Conservation (phyloP, 2,888 invertebrate species). For the Hyposoter dolosus region DNA sequence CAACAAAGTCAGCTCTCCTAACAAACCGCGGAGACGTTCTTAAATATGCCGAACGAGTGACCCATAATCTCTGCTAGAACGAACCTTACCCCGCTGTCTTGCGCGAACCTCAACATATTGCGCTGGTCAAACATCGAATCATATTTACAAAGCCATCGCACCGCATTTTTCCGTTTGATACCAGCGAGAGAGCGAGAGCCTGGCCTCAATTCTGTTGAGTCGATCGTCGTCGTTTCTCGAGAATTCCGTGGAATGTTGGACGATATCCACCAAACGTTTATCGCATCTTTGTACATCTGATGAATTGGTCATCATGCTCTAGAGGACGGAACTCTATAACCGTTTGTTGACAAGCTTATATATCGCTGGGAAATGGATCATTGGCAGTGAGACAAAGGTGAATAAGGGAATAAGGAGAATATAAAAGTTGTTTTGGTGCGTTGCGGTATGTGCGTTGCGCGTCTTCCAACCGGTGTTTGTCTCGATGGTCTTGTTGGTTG, state of each 20-base stretch:
- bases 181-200: conserved; percentile 32
- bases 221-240: too few species aligned
- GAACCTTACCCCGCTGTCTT: neutral
- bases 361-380: neutral
- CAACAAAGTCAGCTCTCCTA: neutral
- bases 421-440: conserved; percentile 26
- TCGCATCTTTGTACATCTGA: conserved; percentile 21
- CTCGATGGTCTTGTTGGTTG: neutral
- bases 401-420: neutral
- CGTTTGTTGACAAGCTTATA: neutral
- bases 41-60: neutral
- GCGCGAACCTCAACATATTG: conserved; percentile 1
- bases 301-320: neutral
- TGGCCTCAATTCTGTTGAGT: too few species aligned
- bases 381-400: neutral
- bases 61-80: neutral
- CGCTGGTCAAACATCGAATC: conserved; percentile 23
- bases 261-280: conserved; percentile 29
- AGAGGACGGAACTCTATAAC: conserved; percentile 3
- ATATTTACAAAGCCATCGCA: conserved; percentile 35
- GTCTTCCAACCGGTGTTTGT: conserved; percentile 2
- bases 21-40: neutral
- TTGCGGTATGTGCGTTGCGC: neutral
- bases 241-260: conserved; percentile 65
- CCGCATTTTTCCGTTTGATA: conserved; percentile 43